Conservation (phyloP, 2,113 vertebrate species). For the Noturus placidus region DNA sequence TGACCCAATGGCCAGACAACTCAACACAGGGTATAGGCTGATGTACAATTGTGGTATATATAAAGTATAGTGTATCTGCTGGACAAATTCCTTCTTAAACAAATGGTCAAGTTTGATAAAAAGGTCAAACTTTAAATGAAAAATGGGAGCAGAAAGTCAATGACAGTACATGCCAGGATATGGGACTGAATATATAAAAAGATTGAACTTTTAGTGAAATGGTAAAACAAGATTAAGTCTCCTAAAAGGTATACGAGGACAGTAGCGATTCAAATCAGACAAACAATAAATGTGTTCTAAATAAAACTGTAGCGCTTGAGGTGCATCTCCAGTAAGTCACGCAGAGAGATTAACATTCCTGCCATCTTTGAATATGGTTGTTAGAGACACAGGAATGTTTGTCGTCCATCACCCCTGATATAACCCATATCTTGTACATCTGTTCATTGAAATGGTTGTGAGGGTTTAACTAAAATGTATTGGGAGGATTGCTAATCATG, state of each 20-base stretch:
- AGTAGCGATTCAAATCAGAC: neutral
- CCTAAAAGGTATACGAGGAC: neutral
- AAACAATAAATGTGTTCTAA: neutral
- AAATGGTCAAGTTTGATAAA: neutral
- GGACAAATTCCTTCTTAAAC: neutral
- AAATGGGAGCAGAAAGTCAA: neutral
- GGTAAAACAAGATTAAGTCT: neutral
- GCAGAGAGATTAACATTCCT: neutral
- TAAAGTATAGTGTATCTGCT: neutral
- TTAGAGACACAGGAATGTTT: neutral
- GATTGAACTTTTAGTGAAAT: neutral
- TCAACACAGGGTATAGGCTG: neutral
- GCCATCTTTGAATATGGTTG: neutral
- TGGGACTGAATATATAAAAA: neutral
- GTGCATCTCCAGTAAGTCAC: constrained; percentile 1
- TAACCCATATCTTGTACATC: too few relatives aligned
- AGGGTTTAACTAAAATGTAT: neutral
- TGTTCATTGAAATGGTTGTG: neutral
- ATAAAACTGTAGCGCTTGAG: constrained; percentile 1
- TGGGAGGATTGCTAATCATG: too few relatives aligned
- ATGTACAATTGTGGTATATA: neutral
- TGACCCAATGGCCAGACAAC: neutral
- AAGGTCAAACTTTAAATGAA: neutral
- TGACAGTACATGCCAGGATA: neutral
- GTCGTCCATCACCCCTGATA: neutral